phyloP scores from a whole-genome alignment of 2,888 invertebrate species.

The Diplolepis rosae region DNA sequence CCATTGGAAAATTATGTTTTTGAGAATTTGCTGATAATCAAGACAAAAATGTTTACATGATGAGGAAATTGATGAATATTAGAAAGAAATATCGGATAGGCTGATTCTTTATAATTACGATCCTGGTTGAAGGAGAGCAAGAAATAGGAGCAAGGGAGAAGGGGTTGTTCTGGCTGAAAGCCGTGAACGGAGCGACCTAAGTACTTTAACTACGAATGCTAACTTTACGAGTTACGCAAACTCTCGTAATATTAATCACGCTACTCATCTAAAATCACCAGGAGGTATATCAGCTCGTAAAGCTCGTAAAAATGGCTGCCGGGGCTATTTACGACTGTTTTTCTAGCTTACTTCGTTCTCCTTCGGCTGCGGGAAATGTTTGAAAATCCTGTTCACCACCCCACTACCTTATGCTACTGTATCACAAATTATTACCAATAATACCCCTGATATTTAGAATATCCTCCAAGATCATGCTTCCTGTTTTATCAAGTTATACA shows the following conservation, averaged over 20 bases:
- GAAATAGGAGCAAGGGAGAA: not conserved
- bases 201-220: slow-evolving; percentile 62
- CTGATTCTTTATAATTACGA: not conserved
- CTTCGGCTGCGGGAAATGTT: slow-evolving; percentile 33
- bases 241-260: slow-evolving; percentile 72
- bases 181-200: slow-evolving; percentile 41
- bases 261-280: slow-evolving; percentile 63
- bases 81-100: not conserved
- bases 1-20: no score
- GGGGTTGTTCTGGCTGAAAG: not conserved
- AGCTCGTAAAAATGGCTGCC: slow-evolving; percentile 63
- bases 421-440: not conserved
- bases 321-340: slow-evolving; percentile 61
- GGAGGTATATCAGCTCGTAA: slow-evolving; percentile 56
- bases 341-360: slow-evolving; percentile 48
- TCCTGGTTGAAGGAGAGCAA: not conserved
- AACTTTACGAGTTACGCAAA: slow-evolving; percentile 72
- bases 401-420: not conserved
- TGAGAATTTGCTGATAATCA: no score
- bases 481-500: no score
- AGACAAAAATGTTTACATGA: not conserved
- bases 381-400: slow-evolving; percentile 34
- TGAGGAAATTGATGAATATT: not conserved
- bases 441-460: no score
- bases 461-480: no score